Evolutionary conservation across 2,888 invertebrate species (phyloP), one percentile per base, ranked within the genome.

Genomic region (Scrobipalpa atriplicella): DNA sequence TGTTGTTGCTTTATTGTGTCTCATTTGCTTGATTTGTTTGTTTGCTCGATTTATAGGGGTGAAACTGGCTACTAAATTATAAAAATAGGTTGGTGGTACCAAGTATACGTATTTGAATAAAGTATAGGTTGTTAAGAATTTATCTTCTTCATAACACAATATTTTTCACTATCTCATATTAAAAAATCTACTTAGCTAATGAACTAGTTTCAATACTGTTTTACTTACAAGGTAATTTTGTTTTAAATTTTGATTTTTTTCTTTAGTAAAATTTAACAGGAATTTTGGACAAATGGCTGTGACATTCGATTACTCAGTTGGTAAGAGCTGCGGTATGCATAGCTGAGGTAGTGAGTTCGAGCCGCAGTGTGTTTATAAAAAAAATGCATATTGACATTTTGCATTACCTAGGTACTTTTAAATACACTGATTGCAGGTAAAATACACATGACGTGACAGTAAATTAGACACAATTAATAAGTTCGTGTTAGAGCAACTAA

Each of bases 21-120:
- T 84, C 79, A 75, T 82, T 81, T 77, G 78, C 70, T 75, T 83
- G 84, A 84, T 85, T 85, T 84, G 83, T 84, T 84, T 84, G 83
- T 78, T 77, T 76, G 69, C 74, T 71, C 71, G 74, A 83, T 81
- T 85, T 81, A 83, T 80, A 75, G 67, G 64, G 65, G 54, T 61
- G 72, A 68, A 70, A 70, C 70, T 38, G 29, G 1, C 9, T 52
- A 19, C 21, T 18, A 54, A 54, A 54, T 58, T 29, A 21, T 56
- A 21, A 18, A 54, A 54, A 8, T 19, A 21, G 54, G 29, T 13
- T 29, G 54, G 13, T 13, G 21, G 21, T 21, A 29, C 9, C 21
- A 29, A 0, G 10, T 19, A 10, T 11, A 19, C 52, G 6, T 11
- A 41, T n/a, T 18, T 21, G 21, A 54, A 21, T 54, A 21, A 10